Conservation (phyloP, 2,888 invertebrate genomes). For the Platycheirus albimanus region DNA sequence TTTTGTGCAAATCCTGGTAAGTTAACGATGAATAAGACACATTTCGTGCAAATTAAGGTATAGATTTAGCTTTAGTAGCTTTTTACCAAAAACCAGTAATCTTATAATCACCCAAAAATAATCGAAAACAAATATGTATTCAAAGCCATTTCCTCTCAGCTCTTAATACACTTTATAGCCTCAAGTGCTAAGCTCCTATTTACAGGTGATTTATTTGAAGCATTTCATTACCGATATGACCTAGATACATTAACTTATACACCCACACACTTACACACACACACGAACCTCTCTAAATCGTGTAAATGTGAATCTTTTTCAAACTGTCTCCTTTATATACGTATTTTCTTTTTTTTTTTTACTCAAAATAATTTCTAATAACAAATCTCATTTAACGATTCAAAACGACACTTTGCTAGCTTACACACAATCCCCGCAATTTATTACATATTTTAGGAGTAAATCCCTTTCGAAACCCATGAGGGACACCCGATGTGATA, state of each 20-base stretch:
- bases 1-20: too few species aligned
- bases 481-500: constrained; percentile 24
- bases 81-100: too few species aligned
- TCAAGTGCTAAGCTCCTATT: not conserved
- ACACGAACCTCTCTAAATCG: not conserved
- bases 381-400: constrained; percentile 67
- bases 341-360: not conserved
- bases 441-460: constrained; percentile 69
- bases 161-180: too few species aligned
- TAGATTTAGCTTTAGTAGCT: too few species aligned
- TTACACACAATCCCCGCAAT: constrained; percentile 70
- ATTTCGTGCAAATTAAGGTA: too few species aligned
- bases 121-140: too few species aligned
- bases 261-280: not conserved
- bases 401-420: constrained; percentile 69
- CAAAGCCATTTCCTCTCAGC: too few species aligned
- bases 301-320: not conserved
- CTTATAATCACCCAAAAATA: too few species aligned
- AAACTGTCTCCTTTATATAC: not conserved
- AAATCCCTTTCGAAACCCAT: constrained; percentile 64
- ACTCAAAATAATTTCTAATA: constrained; percentile 43
- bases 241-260: not conserved
- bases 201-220: not conserved
- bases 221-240: not conserved
- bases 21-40: too few species aligned